Conservation (phyloP, 2,113 vertebrate genomes). For the Tauraco erythrolophus region DNA sequence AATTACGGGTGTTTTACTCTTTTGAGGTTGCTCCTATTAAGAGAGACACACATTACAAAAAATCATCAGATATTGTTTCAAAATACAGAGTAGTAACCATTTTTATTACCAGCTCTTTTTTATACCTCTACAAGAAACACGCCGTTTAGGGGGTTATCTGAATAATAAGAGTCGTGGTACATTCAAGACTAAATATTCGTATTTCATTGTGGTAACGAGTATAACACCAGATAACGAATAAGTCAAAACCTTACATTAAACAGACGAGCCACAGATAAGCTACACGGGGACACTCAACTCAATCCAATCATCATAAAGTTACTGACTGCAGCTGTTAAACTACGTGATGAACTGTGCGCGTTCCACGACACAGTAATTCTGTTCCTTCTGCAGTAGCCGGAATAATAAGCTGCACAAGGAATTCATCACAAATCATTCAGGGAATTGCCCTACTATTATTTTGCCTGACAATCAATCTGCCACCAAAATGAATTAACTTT, state of each 20-base stretch:
- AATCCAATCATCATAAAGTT: not conserved
- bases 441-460: slow-evolving; percentile 64
- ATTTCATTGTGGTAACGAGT: not conserved
- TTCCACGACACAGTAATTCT: not conserved
- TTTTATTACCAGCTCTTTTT: not conserved
- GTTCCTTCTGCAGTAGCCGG: not conserved
- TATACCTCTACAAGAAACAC: not conserved
- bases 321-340: not conserved
- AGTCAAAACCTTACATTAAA: not conserved
- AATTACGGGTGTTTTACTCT: slow-evolving; percentile 91
- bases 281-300: not conserved
- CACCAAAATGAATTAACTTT: slow-evolving; percentile 71
- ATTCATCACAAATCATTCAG: slow-evolving; percentile 43
- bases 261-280: not conserved
- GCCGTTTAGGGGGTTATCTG: not conserved
- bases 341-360: not conserved
- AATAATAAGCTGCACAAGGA: slow-evolving; percentile 36
- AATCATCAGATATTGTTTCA: not conserved
- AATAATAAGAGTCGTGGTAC: not conserved
- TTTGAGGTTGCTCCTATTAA: slow-evolving; percentile 92
- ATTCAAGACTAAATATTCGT: not conserved
- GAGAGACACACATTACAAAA: not conserved
- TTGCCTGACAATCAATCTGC: slow-evolving; percentile 61
- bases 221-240: not conserved
- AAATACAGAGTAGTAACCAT: not conserved